These are phyloP conservation scores for Zoanthus sociatus DNA, from an alignment of 92 coral and sea anemone species.

Conservation along the genomic window DNA sequence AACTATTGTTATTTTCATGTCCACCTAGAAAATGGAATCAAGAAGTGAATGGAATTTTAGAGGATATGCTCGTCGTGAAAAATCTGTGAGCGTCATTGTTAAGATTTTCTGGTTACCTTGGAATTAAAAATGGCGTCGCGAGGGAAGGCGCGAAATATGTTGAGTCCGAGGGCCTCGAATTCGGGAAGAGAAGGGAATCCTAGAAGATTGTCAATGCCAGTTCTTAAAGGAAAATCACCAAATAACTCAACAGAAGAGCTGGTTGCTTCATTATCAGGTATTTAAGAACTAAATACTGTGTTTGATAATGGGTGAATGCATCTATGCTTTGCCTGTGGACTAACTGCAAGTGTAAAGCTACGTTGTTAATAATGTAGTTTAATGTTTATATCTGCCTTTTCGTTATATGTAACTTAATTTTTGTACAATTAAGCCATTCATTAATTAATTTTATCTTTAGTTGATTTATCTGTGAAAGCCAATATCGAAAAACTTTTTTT, in stretches of 20 bases:
- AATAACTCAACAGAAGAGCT: conserved; percentile 67
- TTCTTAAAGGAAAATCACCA: conserved; percentile 29
- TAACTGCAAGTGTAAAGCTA: neutral
- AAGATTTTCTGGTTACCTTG: conserved; percentile 41
- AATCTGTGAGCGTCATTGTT: neutral
- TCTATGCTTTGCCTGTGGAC: neutral
- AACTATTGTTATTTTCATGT: neutral
- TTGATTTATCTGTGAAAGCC: neutral
- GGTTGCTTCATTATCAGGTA: conserved; percentile 69
- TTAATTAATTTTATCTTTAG: neutral
- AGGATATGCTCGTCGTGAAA: neutral
- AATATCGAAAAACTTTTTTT: conserved; percentile 10
- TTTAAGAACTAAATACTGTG: neutral
- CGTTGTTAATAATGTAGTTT: neutral
- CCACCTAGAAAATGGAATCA: neutral
- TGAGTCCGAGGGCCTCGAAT: conserved; percentile 30
- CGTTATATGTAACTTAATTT: neutral
- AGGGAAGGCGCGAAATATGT: conserved; percentile 66
- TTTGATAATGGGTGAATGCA: neutral
- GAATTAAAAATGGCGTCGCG: conserved; percentile 81
- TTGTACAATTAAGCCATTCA: neutral
- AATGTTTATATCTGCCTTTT: neutral
- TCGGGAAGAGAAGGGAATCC: neutral
- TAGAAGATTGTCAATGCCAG: conserved; percentile 37
- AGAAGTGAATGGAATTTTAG: conserved; percentile 5